A percentile compares a stretch with the other conserved stretches of the same genome.
phyloP scores from a whole-genome alignment of 2,888 invertebrate genomes.

The Choreutis nemorana region DNA sequence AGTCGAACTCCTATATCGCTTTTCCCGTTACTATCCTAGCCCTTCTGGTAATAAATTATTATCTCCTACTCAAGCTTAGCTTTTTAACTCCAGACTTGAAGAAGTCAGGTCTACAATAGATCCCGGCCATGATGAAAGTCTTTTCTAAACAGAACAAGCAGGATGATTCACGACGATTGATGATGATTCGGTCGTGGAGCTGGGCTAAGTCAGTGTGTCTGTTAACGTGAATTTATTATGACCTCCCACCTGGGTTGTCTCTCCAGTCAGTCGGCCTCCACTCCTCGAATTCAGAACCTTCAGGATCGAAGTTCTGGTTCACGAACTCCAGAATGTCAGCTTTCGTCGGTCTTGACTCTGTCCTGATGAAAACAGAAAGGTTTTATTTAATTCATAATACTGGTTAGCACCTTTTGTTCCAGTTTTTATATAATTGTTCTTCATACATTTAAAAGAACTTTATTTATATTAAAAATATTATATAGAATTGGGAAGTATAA shows the following conservation, averaged over 20 bases:
- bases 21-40: background rate
- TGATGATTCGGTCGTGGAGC: too few relatives aligned
- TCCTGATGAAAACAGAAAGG: slow-evolving; percentile 27
- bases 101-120: too few relatives aligned
- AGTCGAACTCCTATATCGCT: background rate
- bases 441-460: too few relatives aligned
- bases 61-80: background rate
- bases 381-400: slow-evolving; percentile 2
- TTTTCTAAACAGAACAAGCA: too few relatives aligned
- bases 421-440: too few relatives aligned
- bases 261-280: slow-evolving; percentile 82
- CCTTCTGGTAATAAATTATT: background rate
- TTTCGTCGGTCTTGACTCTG: slow-evolving; percentile 56
- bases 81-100: background rate
- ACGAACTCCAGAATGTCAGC: slow-evolving; percentile 65
- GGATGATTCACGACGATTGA: too few relatives aligned
- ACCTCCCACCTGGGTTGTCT: slow-evolving; percentile 69
- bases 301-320: slow-evolving; percentile 72
- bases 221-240: background rate
- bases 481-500: too few relatives aligned
- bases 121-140: too few relatives aligned
- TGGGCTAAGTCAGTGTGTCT: too few relatives aligned
- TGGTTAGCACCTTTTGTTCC: too few relatives aligned
- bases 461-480: too few relatives aligned
- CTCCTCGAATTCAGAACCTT: slow-evolving; percentile 75